phyloP scores from a whole-genome alignment of 1,140 invertebrate genomes.

The Archivesica marissinica region DNA sequence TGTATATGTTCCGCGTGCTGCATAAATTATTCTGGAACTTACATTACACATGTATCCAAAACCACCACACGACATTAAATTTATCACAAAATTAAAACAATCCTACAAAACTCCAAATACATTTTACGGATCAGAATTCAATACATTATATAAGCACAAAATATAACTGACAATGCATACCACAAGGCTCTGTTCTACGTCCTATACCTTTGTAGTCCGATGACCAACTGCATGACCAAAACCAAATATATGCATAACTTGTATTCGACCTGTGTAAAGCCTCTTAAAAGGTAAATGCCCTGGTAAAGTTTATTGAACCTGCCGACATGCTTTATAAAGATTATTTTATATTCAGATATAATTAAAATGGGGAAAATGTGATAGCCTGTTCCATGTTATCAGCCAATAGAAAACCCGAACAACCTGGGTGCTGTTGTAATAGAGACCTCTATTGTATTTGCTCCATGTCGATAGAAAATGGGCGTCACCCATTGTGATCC shows the following conservation, averaged over 20 bases:
- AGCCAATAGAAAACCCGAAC: neutral
- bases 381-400: slow-evolving; percentile 1
- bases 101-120: too few species aligned
- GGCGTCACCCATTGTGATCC: neutral
- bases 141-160: too few species aligned
- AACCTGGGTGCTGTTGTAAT: neutral
- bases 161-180: too few species aligned
- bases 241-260: neutral
- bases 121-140: too few species aligned
- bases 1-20: too few species aligned
- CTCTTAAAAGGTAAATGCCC: slow-evolving; percentile 29
- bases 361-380: neutral
- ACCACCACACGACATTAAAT: too few species aligned
- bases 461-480: neutral
- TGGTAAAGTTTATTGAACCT: neutral
- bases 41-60: too few species aligned
- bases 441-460: neutral
- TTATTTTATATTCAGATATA: slow-evolving; percentile 23
- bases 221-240: neutral
- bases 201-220: neutral
- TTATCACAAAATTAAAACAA: too few species aligned
- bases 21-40: too few species aligned
- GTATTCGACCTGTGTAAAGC: slow-evolving; percentile 6
- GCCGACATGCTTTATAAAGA: neutral
- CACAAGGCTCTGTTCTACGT: neutral